Base-by-base conservation (phyloP, 2,888 invertebrate genomes). In the Azorinus chamasolen region DNA sequence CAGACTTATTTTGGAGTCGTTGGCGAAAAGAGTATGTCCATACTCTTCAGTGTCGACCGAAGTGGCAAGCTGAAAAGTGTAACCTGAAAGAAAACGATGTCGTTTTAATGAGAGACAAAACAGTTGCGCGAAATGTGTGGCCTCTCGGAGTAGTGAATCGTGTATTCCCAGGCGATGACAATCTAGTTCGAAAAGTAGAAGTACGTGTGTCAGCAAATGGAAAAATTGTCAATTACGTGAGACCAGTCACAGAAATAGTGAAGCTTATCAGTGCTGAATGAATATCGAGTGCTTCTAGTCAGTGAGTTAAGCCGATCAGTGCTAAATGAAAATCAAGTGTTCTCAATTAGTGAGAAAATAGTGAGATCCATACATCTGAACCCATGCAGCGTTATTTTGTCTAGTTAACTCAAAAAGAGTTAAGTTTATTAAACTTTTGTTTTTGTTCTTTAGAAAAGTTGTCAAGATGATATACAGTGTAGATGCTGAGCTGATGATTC, bases 21-120 rank as follows among this genome's bases (percentile, higher is more conserved):
- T 76, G 71, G 76, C 50, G 61, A 24, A 46, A 55, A 20, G 65
- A 76, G 41, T 71, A 65, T 53, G 54, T 76, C 1, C 59, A 53
- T 10, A 51, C 41, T 6, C 41, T 71, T 22, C 76, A 76, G 27
- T 32, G 43, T 8, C 5, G 76, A 32, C 25, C 37, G n/a, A 76
- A 76, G 32, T 76, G 76, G 76, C 18, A 20, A 3, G 12, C 43
- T n/a, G 50, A 65, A 20, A 14, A 25, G 14, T 22, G 2, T 20
- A 75, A 64, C 46, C 4, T 69, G 8, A 14, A 24, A 6, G 41
- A 20, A 18, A 57, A 45, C 5, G 65, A 71, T 37, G 57, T 76
- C 16, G 72, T 66, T 5, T 48, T 69, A 16, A 16, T 77, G 46
- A 53, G 32, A 37, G 77, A 73, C 45, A 55, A 61, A 14, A n/a